Percentiles rank a stretch among this genome's conserved stretches.
phyloP scores from a whole-genome alignment of 2,113 vertebrate species.

The Sylvicapra grimmia region DNA sequence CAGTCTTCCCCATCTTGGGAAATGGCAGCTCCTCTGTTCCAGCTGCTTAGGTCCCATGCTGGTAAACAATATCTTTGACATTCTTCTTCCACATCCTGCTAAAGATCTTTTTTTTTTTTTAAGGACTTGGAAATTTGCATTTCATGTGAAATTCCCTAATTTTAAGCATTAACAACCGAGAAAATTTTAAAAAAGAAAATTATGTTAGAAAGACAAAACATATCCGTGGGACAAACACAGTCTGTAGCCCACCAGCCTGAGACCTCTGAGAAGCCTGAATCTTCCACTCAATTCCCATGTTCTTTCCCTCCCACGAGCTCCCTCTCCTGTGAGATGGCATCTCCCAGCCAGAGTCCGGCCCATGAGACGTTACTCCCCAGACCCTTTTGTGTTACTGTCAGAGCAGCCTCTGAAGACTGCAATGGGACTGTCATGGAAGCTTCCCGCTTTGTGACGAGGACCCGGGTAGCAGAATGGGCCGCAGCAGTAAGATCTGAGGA shows the following conservation, averaged over 20 bases:
- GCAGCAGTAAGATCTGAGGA: background rate
- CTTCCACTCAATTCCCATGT: background rate
- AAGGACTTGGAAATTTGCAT: background rate
- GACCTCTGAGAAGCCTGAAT: background rate
- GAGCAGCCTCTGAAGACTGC: background rate
- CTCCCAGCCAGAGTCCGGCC: background rate
- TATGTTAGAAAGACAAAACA: background rate
- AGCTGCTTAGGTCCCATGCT: background rate
- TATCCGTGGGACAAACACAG: background rate
- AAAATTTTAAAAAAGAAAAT: background rate
- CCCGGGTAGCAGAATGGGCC: background rate
- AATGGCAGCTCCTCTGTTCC: background rate
- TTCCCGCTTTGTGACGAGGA: background rate
- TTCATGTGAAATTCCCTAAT: constrained; percentile 4
- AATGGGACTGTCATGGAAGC: background rate
- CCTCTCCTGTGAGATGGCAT: background rate
- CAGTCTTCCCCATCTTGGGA: background rate
- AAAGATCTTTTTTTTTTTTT: background rate
- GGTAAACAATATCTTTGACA: background rate
- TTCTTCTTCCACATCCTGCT: background rate
- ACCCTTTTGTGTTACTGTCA: background rate
- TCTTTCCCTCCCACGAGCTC: background rate
- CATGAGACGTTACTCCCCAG: background rate
- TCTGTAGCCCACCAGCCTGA: background rate
- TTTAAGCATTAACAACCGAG: background rate